Evolutionary conservation across 2,797 vertebrate genomes (phyloP).

Genomic region (Mormyrops boulengeri): DNA sequence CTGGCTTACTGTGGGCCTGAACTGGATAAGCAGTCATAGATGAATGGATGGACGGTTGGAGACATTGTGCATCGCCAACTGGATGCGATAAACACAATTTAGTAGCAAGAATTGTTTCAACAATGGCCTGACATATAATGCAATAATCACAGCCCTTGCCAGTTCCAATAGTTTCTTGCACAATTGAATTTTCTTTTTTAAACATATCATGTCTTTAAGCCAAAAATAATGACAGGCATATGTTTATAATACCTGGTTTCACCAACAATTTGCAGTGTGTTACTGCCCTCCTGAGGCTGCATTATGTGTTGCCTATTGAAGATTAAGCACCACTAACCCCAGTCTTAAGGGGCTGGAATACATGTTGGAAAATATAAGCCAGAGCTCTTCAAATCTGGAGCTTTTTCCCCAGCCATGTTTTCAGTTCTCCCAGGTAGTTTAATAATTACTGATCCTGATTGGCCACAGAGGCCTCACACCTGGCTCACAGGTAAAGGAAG

Average conservation of each 20-base stretch:
- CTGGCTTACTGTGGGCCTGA: not conserved
- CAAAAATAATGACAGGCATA: not conserved
- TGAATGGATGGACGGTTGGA: not conserved
- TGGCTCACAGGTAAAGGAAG: not conserved
- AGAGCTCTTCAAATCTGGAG: not conserved
- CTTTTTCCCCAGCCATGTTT: not conserved
- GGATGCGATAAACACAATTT: not conserved
- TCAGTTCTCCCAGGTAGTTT: not conserved
- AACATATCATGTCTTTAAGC: not conserved
- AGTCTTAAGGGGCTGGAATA: not conserved
- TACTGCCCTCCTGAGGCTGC: not conserved
- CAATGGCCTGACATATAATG: not conserved
- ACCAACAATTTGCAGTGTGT: not conserved
- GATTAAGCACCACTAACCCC: not conserved
- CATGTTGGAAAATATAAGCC: not conserved
- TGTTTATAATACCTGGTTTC: not conserved
- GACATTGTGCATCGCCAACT: not conserved
- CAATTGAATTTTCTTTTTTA: not conserved
- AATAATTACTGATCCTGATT: not conserved
- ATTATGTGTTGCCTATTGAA: not conserved
- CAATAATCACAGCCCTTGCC: conserved; percentile 8
- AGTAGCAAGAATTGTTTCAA: not conserved
- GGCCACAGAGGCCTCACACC: not conserved
- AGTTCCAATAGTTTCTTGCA: not conserved
- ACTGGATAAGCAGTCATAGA: not conserved